Evolutionary conservation across 2,888 invertebrate species (phyloP), one percentile per base, ranked within the genome.

Genomic region (Heliconius ethilla): DNA sequence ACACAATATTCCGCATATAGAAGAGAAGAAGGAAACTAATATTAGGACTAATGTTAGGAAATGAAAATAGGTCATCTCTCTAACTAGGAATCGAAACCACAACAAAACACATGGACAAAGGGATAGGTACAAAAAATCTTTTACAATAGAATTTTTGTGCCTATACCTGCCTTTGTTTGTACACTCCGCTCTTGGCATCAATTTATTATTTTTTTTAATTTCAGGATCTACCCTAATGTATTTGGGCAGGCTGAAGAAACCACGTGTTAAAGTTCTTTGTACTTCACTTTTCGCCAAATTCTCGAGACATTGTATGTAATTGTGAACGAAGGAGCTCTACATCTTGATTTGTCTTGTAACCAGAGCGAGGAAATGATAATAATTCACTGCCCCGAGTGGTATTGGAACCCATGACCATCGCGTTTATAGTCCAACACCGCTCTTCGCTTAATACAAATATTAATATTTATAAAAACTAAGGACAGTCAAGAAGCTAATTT

Each of bases 401-500:
- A 59, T n/a, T 59, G 1, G 55, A 59, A 59, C 7, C 3, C 10
- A 22, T 3, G 0, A 59, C n/a, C 3, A 0, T n/a, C 22, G 9
- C n/a, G n/a, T 55, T 55, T 22, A 55, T 22, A 55, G 7, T 55
- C 51, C 0, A 13, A 18, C 51, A 5, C 55, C n/a, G n/a, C 7
- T 59, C 59, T n/a, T 59, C 22, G 59, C n/a, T 59, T n/a, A 3
- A n/a, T 18, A 65, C 65, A 7, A 5, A 18, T 29, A 27, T 65
- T 66, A 25, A 40, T 40, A 67, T 40, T 37, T 67, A n/a, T 67
- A 67, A 67, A 40, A 40, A 67, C 40, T 37, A 29, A 33, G 40
- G n/a, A 40, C 11, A 67, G 67, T 13, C 67, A 25, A 67, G 67
- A 67, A 40, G n/a, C 37, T 40, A 69, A 45, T 69, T 25, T 40